Evolutionary conservation across 1,140 invertebrate species (phyloP).

Genomic region (Manduca sexta): DNA sequence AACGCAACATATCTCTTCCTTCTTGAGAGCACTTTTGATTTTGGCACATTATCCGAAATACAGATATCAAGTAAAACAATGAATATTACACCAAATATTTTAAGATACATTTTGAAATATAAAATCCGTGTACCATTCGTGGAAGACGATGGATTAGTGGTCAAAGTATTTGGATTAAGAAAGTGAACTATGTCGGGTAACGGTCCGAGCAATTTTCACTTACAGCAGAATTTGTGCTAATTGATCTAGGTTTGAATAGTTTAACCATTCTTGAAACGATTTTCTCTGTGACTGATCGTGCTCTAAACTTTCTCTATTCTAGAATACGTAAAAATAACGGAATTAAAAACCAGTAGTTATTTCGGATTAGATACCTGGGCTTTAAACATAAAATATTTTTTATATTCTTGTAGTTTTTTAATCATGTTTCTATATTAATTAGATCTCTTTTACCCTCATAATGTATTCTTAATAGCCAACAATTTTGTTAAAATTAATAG

Average conservation of each 20-base stretch:
- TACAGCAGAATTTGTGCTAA: background rate
- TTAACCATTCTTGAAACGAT: too few relatives aligned
- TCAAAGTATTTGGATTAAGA: constrained; percentile 4
- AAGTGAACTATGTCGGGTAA: constrained; percentile 4
- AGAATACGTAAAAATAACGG: too few relatives aligned
- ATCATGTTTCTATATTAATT: too few relatives aligned
- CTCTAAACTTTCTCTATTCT: too few relatives aligned
- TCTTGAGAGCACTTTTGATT: constrained; percentile 64
- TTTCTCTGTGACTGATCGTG: too few relatives aligned
- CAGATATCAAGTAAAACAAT: background rate
- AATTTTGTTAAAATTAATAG: too few relatives aligned
- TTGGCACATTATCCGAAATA: background rate
- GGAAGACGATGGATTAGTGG: constrained; percentile 4
- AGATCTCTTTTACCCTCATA: too few relatives aligned
- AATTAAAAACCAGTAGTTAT: too few relatives aligned
- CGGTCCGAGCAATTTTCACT: constrained; percentile 5
- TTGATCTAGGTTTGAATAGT: background rate
- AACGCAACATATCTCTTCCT: constrained; percentile 80
- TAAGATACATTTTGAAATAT: background rate
- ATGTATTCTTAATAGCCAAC: too few relatives aligned
- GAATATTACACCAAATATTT: constrained; percentile 1
- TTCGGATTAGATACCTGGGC: too few relatives aligned
- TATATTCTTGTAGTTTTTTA: too few relatives aligned
- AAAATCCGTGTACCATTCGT: constrained; percentile 1
- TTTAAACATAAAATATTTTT: too few relatives aligned